A percentile compares a stretch with the other conserved stretches of the same genome.
Conservation (phyloP, 2,113 vertebrate species). For the Mastomys natalensis region DNA sequence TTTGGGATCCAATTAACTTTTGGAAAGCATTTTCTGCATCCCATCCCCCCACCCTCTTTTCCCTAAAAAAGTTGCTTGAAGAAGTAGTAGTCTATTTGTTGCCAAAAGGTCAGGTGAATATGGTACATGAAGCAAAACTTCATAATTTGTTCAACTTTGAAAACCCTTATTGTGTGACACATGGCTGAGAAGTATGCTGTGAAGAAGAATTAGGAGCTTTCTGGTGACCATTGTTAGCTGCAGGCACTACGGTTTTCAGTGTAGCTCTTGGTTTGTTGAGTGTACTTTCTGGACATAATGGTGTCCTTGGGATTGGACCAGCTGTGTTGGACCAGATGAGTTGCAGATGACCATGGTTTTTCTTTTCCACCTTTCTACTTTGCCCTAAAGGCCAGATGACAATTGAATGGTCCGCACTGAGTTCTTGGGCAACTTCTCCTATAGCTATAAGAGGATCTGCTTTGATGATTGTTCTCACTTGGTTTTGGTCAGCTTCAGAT, state of each 20-base stretch:
- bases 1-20: background rate
- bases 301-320: too few relatives aligned
- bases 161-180: background rate
- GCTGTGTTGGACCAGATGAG: background rate
- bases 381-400: background rate
- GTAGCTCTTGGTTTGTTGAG: background rate
- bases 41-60: fast-evolving
- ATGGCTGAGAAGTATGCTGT: background rate
- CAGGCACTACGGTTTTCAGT: background rate
- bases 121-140: background rate
- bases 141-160: background rate
- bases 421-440: background rate
- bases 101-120: too few relatives aligned
- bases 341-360: background rate
- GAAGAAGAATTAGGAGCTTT: background rate
- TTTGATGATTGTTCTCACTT: background rate
- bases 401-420: background rate
- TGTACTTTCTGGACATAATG: too few relatives aligned
- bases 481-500: background rate
- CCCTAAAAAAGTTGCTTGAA: background rate
- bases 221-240: background rate
- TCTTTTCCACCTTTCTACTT: too few relatives aligned
- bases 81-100: background rate
- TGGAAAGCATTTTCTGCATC: background rate
- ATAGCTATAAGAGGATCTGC: background rate